Evolutionary conservation across 2,797 vertebrate species (phyloP).

Genomic region (Myotis planiceps): DNA sequence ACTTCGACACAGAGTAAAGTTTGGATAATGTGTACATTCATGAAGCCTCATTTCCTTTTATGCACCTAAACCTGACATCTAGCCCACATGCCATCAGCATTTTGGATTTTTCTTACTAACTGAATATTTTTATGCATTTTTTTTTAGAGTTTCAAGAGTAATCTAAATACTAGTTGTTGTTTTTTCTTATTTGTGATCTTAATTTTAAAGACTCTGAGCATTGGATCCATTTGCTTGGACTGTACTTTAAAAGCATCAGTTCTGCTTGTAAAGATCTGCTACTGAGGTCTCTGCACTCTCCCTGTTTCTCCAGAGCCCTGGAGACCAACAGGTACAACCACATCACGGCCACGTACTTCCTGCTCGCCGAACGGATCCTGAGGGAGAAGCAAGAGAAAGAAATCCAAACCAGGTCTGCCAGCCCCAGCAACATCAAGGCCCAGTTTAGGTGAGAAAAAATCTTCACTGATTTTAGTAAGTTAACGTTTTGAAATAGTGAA

Average conservation of each 20-base stretch:
- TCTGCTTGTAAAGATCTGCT: background rate
- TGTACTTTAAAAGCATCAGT: background rate
- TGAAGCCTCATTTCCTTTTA: background rate
- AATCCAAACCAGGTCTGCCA: slow-evolving; percentile 95
- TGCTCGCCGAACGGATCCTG: slow-evolving; percentile 97
- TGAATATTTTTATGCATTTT: background rate
- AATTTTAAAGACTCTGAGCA: background rate
- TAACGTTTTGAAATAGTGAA: slow-evolving; percentile 41
- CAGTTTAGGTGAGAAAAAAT: slow-evolving; percentile 94
- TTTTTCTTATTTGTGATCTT: background rate
- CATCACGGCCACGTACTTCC: slow-evolving; percentile 99
- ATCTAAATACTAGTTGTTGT: background rate
- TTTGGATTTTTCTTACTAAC: background rate
- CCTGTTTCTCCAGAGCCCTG: slow-evolving; percentile 90
- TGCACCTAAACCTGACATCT: background rate
- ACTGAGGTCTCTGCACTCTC: background rate
- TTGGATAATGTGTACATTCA: background rate
- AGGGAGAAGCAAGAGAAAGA: slow-evolving; percentile 98
- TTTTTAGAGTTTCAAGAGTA: background rate
- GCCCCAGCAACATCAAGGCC: slow-evolving; percentile 98
- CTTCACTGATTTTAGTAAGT: slow-evolving; percentile 70
- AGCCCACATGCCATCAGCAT: background rate
- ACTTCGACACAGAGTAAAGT: background rate
- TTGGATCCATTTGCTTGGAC: background rate
- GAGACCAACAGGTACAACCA: slow-evolving; percentile 99